phyloP scores from a whole-genome alignment of 2,888 invertebrate genomes.

The Drosophila basisetae region DNA sequence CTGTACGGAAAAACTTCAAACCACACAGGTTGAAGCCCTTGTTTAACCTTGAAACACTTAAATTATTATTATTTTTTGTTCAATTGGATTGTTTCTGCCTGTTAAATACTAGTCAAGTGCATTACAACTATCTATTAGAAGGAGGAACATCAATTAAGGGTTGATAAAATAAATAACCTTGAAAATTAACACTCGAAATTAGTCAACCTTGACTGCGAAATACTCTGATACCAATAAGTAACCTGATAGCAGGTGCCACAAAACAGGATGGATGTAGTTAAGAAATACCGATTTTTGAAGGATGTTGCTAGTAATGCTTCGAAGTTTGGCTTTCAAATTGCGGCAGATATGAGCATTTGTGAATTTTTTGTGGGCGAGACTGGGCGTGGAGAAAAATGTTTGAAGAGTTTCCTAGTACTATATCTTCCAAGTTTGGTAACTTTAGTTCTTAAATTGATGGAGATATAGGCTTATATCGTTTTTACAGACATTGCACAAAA shows the following conservation, averaged over 20 bases:
- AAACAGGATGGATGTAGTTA: rapidly evolving
- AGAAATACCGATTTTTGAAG: not conserved
- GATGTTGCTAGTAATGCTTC: not conserved
- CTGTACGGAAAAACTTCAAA: slow-evolving; percentile 3
- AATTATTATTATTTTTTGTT: not conserved
- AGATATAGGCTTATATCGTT: no score
- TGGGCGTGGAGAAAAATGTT: no score
- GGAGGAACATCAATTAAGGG: not conserved
- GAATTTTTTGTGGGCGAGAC: no score
- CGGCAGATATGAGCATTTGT: no score
- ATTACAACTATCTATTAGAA: not conserved
- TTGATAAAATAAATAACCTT: not conserved
- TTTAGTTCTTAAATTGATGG: no score
- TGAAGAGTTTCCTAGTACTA: no score
- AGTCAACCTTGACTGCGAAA: not conserved
- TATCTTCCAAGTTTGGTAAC: no score
- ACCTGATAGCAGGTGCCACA: not conserved
- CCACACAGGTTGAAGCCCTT: not conserved
- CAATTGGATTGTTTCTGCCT: slow-evolving; percentile 3
- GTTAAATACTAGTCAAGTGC: not conserved
- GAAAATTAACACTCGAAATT: not conserved
- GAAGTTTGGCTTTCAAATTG: not conserved
- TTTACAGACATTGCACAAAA: no score
- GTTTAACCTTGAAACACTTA: not conserved
- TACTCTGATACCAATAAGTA: not conserved